Base-by-base conservation (phyloP, 2,113 vertebrate species). In the Sinocyclocheilus anophthalmus region DNA sequence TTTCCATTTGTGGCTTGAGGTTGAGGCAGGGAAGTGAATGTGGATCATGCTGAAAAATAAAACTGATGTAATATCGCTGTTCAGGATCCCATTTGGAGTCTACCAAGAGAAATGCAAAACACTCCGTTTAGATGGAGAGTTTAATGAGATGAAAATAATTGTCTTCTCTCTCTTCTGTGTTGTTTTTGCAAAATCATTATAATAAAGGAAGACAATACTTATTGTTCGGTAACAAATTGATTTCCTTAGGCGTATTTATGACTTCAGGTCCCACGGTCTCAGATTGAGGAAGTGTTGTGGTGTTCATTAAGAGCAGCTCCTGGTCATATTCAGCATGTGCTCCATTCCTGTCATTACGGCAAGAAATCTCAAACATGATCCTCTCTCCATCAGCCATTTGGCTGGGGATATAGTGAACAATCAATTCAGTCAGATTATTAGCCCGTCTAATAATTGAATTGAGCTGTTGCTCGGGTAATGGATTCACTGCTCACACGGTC, bases 401-500 rank as follows among this genome's bases (percentile, higher is more conserved):
- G 84, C 83, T 81, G 90, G 88, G 85, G 88, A 89, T 84, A 89
- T 89, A 89, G 89, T 84, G 91, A 92, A 93, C 93, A 94, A 93
- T 95, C 91, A 89, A 90, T 87, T 88, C 87, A 76, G 89, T 80
- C 53, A 90, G 91, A 94, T 94, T 94, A 94, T 94, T 91, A 90
- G 89, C 87, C 88, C 83, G 83, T 89, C 87, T 91, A 79, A 84
- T 94, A 94, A 94, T 93, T 92, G 92, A 94, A 93, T 94, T 87
- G 78, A 88, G 89, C 92, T 91, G 91, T 92, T 84, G 82, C 91
- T 83, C 81, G 39, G 86, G 92, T 92, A 92, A 89, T 89, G 86
- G 89, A 87, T 90, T 88, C 87, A 86, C 89, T 87, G 85, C 87
- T 87, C 84, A 37, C 87, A 76, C 45, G 12, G 81, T 37, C 4